Evolutionary conservation across 1,140 invertebrate genomes (phyloP), one percentile per base, ranked within the genome.

Genomic region (Artemia franciscana): DNA sequence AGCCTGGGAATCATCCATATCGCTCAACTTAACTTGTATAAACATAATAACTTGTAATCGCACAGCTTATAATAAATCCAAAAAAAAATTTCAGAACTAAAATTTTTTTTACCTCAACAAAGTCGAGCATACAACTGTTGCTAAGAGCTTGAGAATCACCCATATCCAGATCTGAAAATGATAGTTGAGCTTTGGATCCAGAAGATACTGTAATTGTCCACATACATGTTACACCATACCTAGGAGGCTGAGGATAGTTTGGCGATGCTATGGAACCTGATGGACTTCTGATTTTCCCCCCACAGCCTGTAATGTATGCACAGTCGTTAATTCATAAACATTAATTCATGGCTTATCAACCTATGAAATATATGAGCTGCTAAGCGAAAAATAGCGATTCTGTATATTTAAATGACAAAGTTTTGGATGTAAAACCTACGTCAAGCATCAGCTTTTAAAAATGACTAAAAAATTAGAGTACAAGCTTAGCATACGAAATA

Each of bases 191-290:
- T 2, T 67, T 66, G 67, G 83, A 91, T 0, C 91, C 91, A 58
- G 78, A 71, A 28, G 82, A 79, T 0, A 85, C 81, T 3, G 75
- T 74, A 65, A 95, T 88, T 66, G 78, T 83, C 81, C 86, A 93
- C 64, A 80, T 78, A 69, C 89, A 93, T 67, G 83, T 79, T 0
- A 81, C 73, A 60, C 79, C 79, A 15, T 77, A 72, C 26, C 73
- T 67, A 69, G 86, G 90, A 0, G 78, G 67, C 62, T 81, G 73
- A 3, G 90, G 90, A 73, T 91, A 93, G 68, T 85, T 82, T 3
- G 89, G 89, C 7, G 87, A 90, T 51, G 79, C 78, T 66, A 92
- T 84, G 1, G 80, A 76, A 1, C 88, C 88, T 5, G 65, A 71
- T 2, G 71, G 74, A 59, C 73, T 70, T 1, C 73, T 82, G 24